Evolutionary conservation across 2,888 invertebrate genomes (phyloP).

Genomic region (Seira musarum): DNA sequence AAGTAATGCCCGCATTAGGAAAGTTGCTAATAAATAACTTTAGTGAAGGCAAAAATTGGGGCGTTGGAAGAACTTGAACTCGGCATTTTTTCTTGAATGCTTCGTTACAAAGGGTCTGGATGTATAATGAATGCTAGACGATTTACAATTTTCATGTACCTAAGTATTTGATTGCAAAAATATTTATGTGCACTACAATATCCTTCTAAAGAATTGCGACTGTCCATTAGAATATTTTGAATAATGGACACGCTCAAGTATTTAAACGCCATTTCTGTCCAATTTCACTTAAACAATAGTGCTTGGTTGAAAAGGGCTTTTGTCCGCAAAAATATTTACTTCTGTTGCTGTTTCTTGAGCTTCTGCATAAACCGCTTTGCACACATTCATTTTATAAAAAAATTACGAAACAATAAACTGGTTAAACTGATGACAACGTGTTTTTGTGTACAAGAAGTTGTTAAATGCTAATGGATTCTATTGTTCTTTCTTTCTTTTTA

Average conservation of each 20-base stretch:
- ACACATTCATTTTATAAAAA: constrained; percentile 5
- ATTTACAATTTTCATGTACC: too few species aligned
- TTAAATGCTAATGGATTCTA: constrained; percentile 57
- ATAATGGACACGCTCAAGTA: constrained; percentile 7
- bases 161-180: too few species aligned
- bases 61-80: too few species aligned
- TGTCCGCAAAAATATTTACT: constrained; percentile 47
- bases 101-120: too few species aligned
- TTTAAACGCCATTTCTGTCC: constrained; percentile 26
- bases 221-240: neutral
- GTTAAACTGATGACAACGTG: constrained; percentile 44
- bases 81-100: too few species aligned
- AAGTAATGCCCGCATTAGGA: too few species aligned
- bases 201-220: too few species aligned
- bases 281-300: constrained; percentile 5
- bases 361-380: neutral
- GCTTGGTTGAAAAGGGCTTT: constrained; percentile 20
- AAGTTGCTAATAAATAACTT: too few species aligned
- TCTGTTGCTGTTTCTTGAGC: constrained; percentile 11
- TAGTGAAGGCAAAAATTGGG: too few species aligned
- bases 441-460: constrained; percentile 48
- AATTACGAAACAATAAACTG: constrained; percentile 32
- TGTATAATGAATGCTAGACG: too few species aligned
- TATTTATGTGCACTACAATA: too few species aligned
- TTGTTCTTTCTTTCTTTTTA: constrained; percentile 51